Percentiles rank a stretch among this genome's conserved stretches.
Evolutionary conservation across 1,140 invertebrate genomes (phyloP).

Genomic region (Cecropterus lyciades): DNA sequence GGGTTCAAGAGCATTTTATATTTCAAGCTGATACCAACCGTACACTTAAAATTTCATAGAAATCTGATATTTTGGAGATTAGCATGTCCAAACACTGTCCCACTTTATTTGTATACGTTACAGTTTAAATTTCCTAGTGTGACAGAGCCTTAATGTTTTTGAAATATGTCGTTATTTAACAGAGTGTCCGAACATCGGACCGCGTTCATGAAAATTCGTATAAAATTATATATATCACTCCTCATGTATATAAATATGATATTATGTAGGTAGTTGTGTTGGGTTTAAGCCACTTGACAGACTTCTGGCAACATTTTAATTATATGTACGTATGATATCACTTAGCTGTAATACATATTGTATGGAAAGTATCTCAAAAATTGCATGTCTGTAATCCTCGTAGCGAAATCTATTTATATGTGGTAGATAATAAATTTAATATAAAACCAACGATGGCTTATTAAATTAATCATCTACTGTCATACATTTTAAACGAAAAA

Average conservation of each 20-base stretch:
- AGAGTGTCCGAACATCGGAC: background rate
- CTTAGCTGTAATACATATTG: background rate
- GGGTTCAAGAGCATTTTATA: too few relatives aligned
- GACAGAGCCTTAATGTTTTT: too few relatives aligned
- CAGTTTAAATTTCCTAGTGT: too few relatives aligned
- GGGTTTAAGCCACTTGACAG: conserved; percentile 1
- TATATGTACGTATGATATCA: background rate
- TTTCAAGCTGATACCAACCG: too few relatives aligned
- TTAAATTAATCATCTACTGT: too few relatives aligned
- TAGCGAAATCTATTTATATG: background rate
- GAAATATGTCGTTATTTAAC: background rate
- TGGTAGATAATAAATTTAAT: background rate
- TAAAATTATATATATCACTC: conserved; percentile 1
- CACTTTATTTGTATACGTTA: too few relatives aligned
- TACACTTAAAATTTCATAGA: too few relatives aligned
- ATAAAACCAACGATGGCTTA: too few relatives aligned
- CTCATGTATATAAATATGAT: conserved; percentile 8
- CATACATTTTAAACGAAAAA: too few relatives aligned
- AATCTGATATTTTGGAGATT: too few relatives aligned
- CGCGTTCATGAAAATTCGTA: conserved; percentile 6
- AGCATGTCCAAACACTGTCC: too few relatives aligned
- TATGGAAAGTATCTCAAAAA: background rate
- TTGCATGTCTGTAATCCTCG: background rate
- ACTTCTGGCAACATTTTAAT: conserved; percentile 3
- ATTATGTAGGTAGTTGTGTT: conserved; percentile 1